A percentile compares a stretch with the other conserved stretches of the same genome.
These are phyloP conservation scores for Nysson spinosus DNA, from an alignment of 2,888 invertebrate species.

Conservation along the genomic window DNA sequence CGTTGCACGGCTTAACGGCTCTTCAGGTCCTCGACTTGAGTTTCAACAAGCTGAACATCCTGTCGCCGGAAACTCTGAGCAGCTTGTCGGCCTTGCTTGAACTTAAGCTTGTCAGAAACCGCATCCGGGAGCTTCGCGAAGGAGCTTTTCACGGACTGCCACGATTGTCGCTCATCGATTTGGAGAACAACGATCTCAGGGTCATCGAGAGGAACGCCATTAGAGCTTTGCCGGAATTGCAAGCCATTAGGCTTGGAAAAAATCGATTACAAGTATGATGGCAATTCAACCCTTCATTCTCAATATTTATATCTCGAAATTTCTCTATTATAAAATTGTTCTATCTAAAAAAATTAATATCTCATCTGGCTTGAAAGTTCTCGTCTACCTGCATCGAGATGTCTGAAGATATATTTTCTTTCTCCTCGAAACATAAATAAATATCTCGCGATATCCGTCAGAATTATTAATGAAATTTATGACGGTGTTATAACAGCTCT, in stretches of 20 bases:
- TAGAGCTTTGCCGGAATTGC: conserved; percentile 83
- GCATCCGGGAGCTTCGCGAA: conserved; percentile 83
- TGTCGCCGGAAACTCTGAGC: conserved; percentile 84
- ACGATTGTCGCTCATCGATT: conserved; percentile 85
- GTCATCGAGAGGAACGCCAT: conserved; percentile 86
- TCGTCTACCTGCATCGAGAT: too few species aligned
- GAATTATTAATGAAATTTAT: too few species aligned
- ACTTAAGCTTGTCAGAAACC: conserved; percentile 87
- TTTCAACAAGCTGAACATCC: conserved; percentile 85
- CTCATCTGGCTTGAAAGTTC: too few species aligned
- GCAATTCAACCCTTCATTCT: too few species aligned
- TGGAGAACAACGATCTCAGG: conserved; percentile 89
- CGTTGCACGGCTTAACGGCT: conserved; percentile 83
- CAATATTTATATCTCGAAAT: not conserved
- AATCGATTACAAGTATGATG: conserved; percentile 84
- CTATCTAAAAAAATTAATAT: too few species aligned
- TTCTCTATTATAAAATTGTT: not conserved
- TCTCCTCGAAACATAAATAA: too few species aligned
- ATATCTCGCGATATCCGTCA: too few species aligned
- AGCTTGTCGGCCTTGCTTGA: conserved; percentile 84
- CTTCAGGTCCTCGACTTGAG: conserved; percentile 87
- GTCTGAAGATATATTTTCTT: too few species aligned
- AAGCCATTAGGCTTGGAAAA: conserved; percentile 83
- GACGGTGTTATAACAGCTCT: too few species aligned
- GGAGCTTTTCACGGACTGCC: conserved; percentile 86